Conservation (phyloP, 1,140 invertebrate species). For the Drosophila repleta region DNA sequence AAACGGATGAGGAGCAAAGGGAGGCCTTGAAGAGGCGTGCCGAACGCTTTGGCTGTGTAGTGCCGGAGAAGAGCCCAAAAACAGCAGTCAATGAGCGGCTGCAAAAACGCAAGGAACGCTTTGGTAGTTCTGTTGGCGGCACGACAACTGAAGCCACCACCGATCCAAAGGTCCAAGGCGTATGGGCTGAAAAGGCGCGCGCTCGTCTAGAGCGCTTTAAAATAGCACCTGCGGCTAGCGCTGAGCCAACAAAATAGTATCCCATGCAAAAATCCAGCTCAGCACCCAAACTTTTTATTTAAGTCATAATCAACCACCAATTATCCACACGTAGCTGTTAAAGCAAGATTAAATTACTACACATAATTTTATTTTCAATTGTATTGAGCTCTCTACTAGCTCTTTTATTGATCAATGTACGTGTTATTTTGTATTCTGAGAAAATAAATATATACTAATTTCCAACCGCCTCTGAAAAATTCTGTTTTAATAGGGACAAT, state of each 20-base stretch:
- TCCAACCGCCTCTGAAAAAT: neutral
- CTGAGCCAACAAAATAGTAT: constrained; percentile 29
- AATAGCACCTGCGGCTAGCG: constrained; percentile 9
- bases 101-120: constrained; percentile 89
- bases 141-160: constrained; percentile 24
- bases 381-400: neutral
- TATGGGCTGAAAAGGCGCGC: constrained; percentile 76
- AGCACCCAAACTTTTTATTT: constrained; percentile 34
- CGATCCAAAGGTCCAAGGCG: constrained; percentile 44
- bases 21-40: constrained; percentile 90
- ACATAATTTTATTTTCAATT: constrained; percentile 1
- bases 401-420: neutral
- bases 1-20: constrained; percentile 84
- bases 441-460: constrained; percentile 7
- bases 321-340: constrained; percentile 24
- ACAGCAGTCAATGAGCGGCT: constrained; percentile 88
- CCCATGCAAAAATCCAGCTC: neutral
- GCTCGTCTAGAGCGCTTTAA: constrained; percentile 80
- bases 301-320: constrained; percentile 34
- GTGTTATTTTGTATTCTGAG: neutral
- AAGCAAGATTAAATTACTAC: constrained; percentile 21
- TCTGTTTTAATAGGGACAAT: too few relatives aligned
- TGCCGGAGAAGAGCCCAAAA: constrained; percentile 88
- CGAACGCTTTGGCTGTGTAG: constrained; percentile 89
- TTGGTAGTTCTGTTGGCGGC: constrained; percentile 81